phyloP scores from a whole-genome alignment of 2,113 vertebrate species.

The Lipophrys pholis region DNA sequence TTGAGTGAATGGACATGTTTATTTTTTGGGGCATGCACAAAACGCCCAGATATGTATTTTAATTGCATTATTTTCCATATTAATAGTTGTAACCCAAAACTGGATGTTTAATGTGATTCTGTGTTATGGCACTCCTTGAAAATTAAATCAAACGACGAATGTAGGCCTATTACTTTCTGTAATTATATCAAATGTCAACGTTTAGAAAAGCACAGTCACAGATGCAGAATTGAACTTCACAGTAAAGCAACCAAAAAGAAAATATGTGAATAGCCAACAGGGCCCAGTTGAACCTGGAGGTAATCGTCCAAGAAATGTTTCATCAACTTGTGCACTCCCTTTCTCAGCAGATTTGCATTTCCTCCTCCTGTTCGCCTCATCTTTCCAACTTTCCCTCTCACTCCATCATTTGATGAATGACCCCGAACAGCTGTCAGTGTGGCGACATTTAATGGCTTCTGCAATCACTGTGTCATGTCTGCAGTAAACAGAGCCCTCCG shows the following conservation, averaged over 20 bases:
- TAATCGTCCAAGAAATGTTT: slow-evolving; percentile 80
- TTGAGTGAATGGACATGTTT: too few species aligned
- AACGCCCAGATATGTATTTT: too few species aligned
- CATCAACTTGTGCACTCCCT: slow-evolving; percentile 65
- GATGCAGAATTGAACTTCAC: slow-evolving; percentile 21
- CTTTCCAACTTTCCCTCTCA: slow-evolving; percentile 65
- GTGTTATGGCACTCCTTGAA: not conserved
- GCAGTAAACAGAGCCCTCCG: slow-evolving; percentile 49
- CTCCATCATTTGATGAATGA: slow-evolving; percentile 75
- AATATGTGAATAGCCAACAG: slow-evolving; percentile 33
- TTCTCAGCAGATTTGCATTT: slow-evolving; percentile 74
- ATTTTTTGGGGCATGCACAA: too few species aligned
- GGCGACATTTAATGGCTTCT: slow-evolving; percentile 68
- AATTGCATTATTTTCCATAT: too few species aligned
- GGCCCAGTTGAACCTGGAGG: slow-evolving; percentile 64
- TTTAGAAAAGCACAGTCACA: not conserved
- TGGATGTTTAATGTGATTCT: not conserved
- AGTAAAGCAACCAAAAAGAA: slow-evolving; percentile 22
- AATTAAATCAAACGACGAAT: not conserved
- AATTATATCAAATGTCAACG: too few species aligned
- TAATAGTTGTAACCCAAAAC: too few species aligned
- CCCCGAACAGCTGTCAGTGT: slow-evolving; percentile 71
- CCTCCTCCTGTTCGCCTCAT: slow-evolving; percentile 61
- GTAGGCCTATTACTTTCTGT: not conserved
- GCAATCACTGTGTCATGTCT: slow-evolving; percentile 67